Evolutionary conservation across 2,888 invertebrate genomes (phyloP).

Genomic region (Cryptophagus acutangulus): DNA sequence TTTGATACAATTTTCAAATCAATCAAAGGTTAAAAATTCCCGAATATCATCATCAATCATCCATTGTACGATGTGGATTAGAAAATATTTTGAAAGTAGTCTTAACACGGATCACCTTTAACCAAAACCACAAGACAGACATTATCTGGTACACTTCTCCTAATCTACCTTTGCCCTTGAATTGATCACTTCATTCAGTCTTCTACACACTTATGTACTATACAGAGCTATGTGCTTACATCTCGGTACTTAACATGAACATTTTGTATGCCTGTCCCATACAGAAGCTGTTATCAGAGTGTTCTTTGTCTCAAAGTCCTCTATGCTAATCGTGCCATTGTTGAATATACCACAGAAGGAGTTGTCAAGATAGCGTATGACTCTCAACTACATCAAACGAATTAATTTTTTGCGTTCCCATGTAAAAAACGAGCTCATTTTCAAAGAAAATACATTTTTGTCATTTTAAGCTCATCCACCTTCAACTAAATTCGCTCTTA

Average conservation of each 20-base stretch:
- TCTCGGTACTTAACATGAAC: constrained; percentile 42
- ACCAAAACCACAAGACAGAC: too few species aligned
- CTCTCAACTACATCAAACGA: constrained; percentile 24
- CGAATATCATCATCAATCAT: too few species aligned
- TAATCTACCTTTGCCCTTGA: constrained; percentile 35
- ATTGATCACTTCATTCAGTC: constrained; percentile 30
- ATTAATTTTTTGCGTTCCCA: constrained; percentile 16
- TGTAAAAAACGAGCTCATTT: constrained; percentile 12
- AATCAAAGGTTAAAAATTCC: too few species aligned
- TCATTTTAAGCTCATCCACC: too few species aligned
- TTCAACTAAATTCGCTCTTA: too few species aligned
- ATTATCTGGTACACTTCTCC: constrained; percentile 7
- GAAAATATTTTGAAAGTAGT: too few species aligned
- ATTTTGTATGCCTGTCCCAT: constrained; percentile 46
- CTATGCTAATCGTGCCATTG: constrained; percentile 47
- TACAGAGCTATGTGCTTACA: constrained; percentile 34
- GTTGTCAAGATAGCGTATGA: constrained; percentile 33
- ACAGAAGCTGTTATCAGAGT: constrained; percentile 42
- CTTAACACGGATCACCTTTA: background rate
- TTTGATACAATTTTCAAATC: too few species aligned
- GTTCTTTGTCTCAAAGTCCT: constrained; percentile 45
- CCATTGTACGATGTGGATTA: too few species aligned
- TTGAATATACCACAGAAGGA: constrained; percentile 35
- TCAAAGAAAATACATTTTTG: constrained; percentile 18
- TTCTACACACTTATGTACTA: constrained; percentile 15